Conservation (phyloP, 2,113 vertebrate species). For the Esox niger region DNA sequence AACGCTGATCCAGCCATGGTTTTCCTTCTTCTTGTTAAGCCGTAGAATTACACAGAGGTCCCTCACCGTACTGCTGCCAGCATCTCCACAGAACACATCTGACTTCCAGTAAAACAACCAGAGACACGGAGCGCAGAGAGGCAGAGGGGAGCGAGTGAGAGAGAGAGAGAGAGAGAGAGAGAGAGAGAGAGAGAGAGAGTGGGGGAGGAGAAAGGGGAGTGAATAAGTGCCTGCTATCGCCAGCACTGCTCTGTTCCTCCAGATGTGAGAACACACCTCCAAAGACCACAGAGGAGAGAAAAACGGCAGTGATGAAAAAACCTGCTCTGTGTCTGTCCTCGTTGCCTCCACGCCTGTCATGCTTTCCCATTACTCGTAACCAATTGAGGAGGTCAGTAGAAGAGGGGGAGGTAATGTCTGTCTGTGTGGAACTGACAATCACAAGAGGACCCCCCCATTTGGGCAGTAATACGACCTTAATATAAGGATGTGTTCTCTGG, state of each 20-base stretch:
- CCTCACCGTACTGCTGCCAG: slow-evolving; percentile 54
- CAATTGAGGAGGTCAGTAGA: neutral
- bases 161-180: slow-evolving; percentile 15
- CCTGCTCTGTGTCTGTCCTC: slow-evolving; percentile 2
- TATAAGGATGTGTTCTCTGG: neutral
- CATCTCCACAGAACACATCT: slow-evolving; percentile 58
- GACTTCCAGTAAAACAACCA: slow-evolving; percentile 57
- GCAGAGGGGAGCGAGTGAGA: slow-evolving; percentile 15
- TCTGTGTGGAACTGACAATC: neutral
- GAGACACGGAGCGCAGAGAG: slow-evolving; percentile 35
- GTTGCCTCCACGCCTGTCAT: neutral
- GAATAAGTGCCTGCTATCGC: slow-evolving; percentile 50
- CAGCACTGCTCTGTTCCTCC: slow-evolving; percentile 49
- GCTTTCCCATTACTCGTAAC: slow-evolving; percentile 11
- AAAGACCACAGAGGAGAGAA: slow-evolving; percentile 21
- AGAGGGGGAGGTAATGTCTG: neutral
- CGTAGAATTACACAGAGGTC: slow-evolving; percentile 44
- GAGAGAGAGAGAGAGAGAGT: slow-evolving; percentile 18
- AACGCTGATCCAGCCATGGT: slow-evolving; percentile 51
- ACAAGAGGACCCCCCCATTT: neutral
- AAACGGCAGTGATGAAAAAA: slow-evolving; percentile 5
- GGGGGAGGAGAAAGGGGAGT: slow-evolving; percentile 30
- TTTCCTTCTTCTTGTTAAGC: slow-evolving; percentile 18
- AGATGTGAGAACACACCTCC: slow-evolving; percentile 70
- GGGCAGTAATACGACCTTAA: neutral